phyloP scores from a whole-genome alignment of 2,113 vertebrate species.

The Corythornis vintsioides region DNA sequence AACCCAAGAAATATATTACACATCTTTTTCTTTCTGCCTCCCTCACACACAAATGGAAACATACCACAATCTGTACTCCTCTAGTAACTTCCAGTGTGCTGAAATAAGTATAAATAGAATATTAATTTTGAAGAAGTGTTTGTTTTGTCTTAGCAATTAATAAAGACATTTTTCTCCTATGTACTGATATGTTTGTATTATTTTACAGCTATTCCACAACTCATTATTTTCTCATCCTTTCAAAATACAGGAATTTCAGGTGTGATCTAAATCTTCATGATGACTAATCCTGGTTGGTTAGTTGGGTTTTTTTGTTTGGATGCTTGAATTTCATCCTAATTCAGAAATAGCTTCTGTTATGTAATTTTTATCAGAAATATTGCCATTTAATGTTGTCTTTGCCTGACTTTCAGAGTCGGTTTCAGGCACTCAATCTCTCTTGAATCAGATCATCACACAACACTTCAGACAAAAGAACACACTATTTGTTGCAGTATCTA shows the following conservation, averaged over 20 bases:
- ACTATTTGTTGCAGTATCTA: background rate
- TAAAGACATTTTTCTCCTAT: background rate
- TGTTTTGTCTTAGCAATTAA: background rate
- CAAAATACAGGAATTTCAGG: background rate
- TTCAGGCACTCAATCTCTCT: background rate
- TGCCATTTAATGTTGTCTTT: background rate
- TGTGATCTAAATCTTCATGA: background rate
- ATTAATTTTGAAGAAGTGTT: background rate
- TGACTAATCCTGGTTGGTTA: background rate
- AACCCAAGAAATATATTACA: slow-evolving; percentile 38
- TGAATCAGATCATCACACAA: background rate
- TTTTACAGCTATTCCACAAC: background rate
- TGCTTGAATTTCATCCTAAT: background rate
- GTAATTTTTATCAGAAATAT: background rate
- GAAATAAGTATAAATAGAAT: background rate
- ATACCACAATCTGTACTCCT: slow-evolving; percentile 5
- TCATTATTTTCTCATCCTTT: background rate
- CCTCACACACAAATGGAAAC: slow-evolving; percentile 15
- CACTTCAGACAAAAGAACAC: background rate
- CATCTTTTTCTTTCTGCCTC: slow-evolving; percentile 18
- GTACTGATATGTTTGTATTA: background rate
- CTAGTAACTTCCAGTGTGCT: background rate
- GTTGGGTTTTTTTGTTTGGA: background rate
- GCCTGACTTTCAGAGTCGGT: background rate
- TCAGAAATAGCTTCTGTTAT: background rate